These are phyloP conservation scores for Lepisosteus osseus DNA, from an alignment of 2,113 vertebrate species.

Conservation along the genomic window DNA sequence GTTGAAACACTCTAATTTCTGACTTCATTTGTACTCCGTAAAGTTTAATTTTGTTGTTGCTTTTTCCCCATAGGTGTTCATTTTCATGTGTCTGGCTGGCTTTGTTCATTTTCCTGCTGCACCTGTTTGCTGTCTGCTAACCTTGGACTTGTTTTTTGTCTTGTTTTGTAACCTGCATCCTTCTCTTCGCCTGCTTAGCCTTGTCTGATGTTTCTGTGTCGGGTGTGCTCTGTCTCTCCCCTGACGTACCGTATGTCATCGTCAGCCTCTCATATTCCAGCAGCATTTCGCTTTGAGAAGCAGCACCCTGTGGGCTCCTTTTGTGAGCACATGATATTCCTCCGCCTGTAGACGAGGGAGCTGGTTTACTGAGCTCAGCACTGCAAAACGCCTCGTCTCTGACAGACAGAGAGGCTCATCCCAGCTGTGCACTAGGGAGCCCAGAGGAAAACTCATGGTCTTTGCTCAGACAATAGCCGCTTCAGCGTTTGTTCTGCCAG, in stretches of 20 bases:
- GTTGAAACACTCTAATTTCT: neutral
- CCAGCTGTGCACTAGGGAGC: too few relatives aligned
- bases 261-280: too few relatives aligned
- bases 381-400: too few relatives aligned
- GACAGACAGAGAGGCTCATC: too few relatives aligned
- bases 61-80: conserved; percentile 59
- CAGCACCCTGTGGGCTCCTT: too few relatives aligned
- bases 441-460: too few relatives aligned
- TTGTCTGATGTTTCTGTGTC: conserved; percentile 16
- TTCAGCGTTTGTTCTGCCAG: too few relatives aligned
- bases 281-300: too few relatives aligned
- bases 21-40: conserved; percentile 19
- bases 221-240: conserved; percentile 2
- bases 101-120: conserved; percentile 65
- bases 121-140: conserved; percentile 52
- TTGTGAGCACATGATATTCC: too few relatives aligned
- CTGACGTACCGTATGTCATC: neutral
- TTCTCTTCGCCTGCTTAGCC: neutral
- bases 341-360: too few relatives aligned
- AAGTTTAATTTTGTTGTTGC: conserved; percentile 43
- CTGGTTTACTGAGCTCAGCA: too few relatives aligned
- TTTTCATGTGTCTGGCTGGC: conserved; percentile 65
- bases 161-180: conserved; percentile 18
- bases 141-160: conserved; percentile 1
- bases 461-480: too few relatives aligned